These are phyloP conservation scores for Diachasma alloeum DNA, from an alignment of 1,140 invertebrate species.

Conservation along the genomic window DNA sequence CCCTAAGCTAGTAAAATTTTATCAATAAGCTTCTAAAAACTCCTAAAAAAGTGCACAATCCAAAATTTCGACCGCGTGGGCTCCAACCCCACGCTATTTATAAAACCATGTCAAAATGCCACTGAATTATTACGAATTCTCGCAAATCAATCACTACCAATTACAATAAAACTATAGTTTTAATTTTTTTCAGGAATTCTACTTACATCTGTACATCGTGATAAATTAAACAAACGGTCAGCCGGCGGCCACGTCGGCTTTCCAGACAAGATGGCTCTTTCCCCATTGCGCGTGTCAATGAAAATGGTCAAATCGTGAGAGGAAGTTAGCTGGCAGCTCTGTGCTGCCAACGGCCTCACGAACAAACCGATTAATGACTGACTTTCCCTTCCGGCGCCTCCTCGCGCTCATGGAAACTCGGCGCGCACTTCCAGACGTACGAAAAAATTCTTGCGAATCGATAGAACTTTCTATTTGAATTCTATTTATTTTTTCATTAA, in stretches of 20 bases:
- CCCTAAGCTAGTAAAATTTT: too few species aligned
- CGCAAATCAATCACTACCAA: not conserved
- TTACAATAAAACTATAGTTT: not conserved
- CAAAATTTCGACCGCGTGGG: not conserved
- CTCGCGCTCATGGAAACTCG: not conserved
- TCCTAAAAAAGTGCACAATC: not conserved
- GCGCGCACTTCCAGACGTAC: not conserved
- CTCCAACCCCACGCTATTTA: not conserved
- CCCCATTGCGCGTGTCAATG: constrained; percentile 56
- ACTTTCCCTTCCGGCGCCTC: not conserved
- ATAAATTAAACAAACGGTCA: constrained; percentile 28
- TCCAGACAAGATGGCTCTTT: constrained; percentile 57
- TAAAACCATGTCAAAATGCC: not conserved
- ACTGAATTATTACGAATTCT: not conserved
- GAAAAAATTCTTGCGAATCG: not conserved
- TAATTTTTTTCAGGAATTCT: constrained; percentile 21
- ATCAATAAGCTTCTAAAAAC: too few species aligned
- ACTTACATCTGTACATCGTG: constrained; percentile 54
- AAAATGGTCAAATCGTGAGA: constrained; percentile 49
- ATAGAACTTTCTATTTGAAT: too few species aligned
- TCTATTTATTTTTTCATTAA: too few species aligned
- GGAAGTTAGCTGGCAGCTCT: constrained; percentile 49
- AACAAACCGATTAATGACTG: not conserved
- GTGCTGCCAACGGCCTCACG: not conserved
- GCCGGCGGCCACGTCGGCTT: constrained; percentile 59